Percentiles rank a stretch among this genome's conserved stretches.
Conservation (phyloP, 2,113 vertebrate genomes). For the Argyrosomus japonicus region DNA sequence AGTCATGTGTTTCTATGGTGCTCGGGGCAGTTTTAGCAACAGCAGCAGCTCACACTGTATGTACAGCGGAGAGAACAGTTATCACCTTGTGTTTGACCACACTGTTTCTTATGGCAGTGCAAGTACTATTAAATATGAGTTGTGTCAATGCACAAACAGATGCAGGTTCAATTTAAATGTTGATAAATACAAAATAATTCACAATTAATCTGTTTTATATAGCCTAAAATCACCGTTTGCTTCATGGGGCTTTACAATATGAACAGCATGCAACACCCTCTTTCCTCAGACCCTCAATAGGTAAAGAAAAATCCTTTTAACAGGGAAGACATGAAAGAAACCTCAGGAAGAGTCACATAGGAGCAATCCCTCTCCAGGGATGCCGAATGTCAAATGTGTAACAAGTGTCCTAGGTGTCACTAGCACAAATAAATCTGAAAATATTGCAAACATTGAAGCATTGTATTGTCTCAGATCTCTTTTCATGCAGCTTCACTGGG, state of each 20-base stretch:
- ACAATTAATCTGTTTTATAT: not conserved
- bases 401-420: not conserved
- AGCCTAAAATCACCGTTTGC: too few species aligned
- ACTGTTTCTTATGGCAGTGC: not conserved
- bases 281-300: too few species aligned
- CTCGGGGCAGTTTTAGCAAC: conserved; percentile 41
- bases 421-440: not conserved
- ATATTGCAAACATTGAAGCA: not conserved
- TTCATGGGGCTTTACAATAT: too few species aligned
- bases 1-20: conserved; percentile 65
- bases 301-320: too few species aligned
- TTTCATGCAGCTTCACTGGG: not conserved
- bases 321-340: too few species aligned
- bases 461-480: not conserved
- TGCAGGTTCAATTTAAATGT: not conserved
- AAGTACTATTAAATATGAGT: conserved; percentile 9
- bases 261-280: too few species aligned
- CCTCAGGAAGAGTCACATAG: too few species aligned
- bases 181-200: not conserved
- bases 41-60: not conserved
- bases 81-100: conserved; percentile 14
- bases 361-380: too few species aligned
- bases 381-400: not conserved
- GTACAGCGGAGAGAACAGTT: not conserved
- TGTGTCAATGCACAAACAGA: not conserved